phyloP scores from a whole-genome alignment of 2,113 vertebrate genomes.

The Seriola rivoliana region DNA sequence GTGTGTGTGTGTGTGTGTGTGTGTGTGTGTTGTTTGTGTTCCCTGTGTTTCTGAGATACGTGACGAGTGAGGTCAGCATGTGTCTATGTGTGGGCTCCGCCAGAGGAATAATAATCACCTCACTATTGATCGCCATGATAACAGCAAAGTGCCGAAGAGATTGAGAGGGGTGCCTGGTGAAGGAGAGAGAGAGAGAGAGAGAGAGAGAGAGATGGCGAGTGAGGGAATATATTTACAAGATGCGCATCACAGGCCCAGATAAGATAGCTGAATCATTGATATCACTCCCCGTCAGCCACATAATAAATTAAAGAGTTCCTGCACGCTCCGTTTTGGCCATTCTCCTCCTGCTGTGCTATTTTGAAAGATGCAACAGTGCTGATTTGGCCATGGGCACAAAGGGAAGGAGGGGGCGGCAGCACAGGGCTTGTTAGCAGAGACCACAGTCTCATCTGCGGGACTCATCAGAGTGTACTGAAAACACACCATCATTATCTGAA shows the following conservation, averaged over 20 bases:
- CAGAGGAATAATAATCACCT: constrained; percentile 81
- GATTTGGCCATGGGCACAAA: constrained; percentile 66
- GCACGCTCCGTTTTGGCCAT: constrained; percentile 61
- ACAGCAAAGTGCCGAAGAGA: constrained; percentile 69
- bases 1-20: constrained; percentile 13
- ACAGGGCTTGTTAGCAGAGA: constrained; percentile 51
- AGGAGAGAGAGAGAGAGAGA: constrained; percentile 10
- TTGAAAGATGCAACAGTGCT: constrained; percentile 74
- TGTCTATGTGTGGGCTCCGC: constrained; percentile 67
- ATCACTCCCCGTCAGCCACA: constrained; percentile 62
- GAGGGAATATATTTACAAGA: constrained; percentile 72
- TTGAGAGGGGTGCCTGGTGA: constrained; percentile 41
- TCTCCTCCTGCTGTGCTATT: constrained; percentile 66
- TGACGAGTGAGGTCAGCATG: constrained; percentile 76
- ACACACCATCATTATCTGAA: constrained; percentile 25
- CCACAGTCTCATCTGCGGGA: constrained; percentile 38
- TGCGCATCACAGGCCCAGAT: constrained; percentile 66
- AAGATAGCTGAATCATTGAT: constrained; percentile 74
- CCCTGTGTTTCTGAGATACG: constrained; percentile 25
- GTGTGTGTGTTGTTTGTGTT: constrained; percentile 29
- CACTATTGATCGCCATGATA: constrained; percentile 77
- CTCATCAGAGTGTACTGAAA: constrained; percentile 9
- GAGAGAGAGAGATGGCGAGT: constrained; percentile 35
- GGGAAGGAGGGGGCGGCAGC: constrained; percentile 34
- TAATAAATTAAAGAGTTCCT: constrained; percentile 77